Percentiles rank a stretch among this genome's conserved stretches.
Conservation (phyloP, 2,113 vertebrate genomes). For the Sinocyclocheilus rhinocerous region DNA sequence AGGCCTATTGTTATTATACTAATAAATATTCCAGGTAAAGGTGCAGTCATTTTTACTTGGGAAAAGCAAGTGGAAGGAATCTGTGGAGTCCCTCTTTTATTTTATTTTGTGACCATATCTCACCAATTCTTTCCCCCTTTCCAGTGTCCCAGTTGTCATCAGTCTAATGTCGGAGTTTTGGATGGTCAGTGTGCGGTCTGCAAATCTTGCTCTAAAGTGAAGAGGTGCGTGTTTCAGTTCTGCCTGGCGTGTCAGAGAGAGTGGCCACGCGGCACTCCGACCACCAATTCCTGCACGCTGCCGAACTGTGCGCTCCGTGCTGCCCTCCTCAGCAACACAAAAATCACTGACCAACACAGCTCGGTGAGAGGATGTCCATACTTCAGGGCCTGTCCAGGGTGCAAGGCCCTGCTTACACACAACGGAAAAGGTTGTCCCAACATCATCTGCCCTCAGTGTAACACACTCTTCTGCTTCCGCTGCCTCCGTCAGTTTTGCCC, state of each 20-base stretch:
- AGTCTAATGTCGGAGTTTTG: neutral
- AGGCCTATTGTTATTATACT: too few relatives aligned
- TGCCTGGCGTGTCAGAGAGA: constrained; percentile 57
- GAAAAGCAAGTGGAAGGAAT: neutral
- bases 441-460: constrained; percentile 48
- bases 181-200: constrained; percentile 44
- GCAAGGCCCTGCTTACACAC: constrained; percentile 59
- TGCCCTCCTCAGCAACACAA: constrained; percentile 50
- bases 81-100: neutral
- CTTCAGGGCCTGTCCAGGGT: constrained; percentile 58
- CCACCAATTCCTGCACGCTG: constrained; percentile 26
- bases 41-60: too few relatives aligned
- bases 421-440: constrained; percentile 51
- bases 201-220: constrained; percentile 15
- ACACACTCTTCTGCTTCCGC: constrained; percentile 49
- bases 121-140: neutral
- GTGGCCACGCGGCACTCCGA: constrained; percentile 9
- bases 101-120: neutral
- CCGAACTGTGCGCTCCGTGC: constrained; percentile 53
- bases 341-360: neutral
- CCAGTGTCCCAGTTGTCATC: constrained; percentile 54
- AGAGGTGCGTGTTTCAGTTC: constrained; percentile 49
- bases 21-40: neutral
- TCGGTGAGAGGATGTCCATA: constrained; percentile 52
- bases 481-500: neutral